Evolutionary conservation across 2,113 vertebrate genomes (phyloP).

Genomic region (Haemorhous mexicanus): DNA sequence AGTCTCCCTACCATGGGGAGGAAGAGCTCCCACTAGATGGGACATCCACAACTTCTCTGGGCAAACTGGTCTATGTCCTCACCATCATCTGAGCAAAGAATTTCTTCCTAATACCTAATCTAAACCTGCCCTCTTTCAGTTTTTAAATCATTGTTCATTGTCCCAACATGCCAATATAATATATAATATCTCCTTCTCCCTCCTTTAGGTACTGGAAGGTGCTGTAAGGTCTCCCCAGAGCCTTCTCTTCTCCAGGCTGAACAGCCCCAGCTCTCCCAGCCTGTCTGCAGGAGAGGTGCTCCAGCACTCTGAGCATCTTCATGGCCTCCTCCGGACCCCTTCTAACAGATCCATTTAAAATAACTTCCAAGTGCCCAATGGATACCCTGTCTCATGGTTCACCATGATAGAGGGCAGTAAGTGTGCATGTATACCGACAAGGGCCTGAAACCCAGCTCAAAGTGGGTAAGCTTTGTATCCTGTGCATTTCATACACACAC

Average conservation of each 20-base stretch:
- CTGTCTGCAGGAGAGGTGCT: not conserved
- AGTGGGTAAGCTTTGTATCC: not conserved
- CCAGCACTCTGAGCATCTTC: not conserved
- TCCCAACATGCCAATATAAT: not conserved
- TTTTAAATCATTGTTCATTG: not conserved
- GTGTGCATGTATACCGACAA: not conserved
- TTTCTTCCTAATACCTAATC: not conserved
- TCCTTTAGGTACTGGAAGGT: not conserved
- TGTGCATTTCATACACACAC: not conserved
- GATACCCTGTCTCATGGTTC: not conserved
- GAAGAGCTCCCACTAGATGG: not conserved
- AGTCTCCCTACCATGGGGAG: not conserved
- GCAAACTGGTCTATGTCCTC: not conserved
- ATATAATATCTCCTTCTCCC: not conserved
- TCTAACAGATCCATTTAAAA: not conserved
- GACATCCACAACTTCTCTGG: not conserved
- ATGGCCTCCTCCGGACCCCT: not conserved
- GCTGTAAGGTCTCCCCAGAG: not conserved
- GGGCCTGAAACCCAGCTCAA: not conserved
- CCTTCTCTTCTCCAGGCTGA: not conserved
- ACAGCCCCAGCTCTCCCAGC: not conserved
- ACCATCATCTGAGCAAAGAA: not conserved
- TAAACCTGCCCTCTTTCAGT: not conserved
- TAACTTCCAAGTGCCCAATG: not conserved
- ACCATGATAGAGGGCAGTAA: rapidly evolving